These are phyloP conservation scores for Piezodorus guildinii DNA, from an alignment of 1,140 invertebrate species.

Conservation along the genomic window DNA sequence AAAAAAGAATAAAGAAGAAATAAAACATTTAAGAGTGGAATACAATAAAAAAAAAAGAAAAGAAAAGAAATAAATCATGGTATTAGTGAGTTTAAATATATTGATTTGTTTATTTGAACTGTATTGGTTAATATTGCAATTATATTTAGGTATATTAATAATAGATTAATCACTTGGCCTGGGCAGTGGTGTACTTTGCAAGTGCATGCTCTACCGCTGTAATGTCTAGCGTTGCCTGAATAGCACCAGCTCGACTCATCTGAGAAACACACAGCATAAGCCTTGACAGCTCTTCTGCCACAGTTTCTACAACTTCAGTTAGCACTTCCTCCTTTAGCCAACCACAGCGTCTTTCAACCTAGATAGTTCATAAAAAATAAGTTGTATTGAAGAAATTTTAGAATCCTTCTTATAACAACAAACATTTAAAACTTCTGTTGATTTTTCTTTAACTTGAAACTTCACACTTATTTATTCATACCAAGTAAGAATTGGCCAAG, in stretches of 20 bases:
- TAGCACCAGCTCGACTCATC: slow-evolving; percentile 51
- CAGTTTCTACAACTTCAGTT: slow-evolving; percentile 75
- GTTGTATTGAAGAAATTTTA: too few species aligned
- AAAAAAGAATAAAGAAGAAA: not conserved
- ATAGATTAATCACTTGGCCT: slow-evolving; percentile 38
- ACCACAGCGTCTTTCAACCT: slow-evolving; percentile 35
- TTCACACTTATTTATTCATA: too few species aligned
- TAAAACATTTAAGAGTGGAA: too few species aligned
- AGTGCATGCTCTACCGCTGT: slow-evolving; percentile 43
- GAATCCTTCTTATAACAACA: too few species aligned
- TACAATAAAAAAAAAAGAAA: too few species aligned
- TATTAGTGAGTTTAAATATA: too few species aligned
- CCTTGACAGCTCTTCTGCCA: slow-evolving; percentile 79
- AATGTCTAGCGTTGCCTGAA: slow-evolving; percentile 56
- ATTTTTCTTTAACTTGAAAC: too few species aligned
- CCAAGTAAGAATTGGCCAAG: too few species aligned
- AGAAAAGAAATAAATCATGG: too few species aligned
- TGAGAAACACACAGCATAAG: slow-evolving; percentile 67
- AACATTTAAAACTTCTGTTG: too few species aligned
- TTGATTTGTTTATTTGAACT: too few species aligned
- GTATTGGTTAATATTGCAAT: not conserved
- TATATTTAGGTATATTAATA: not conserved
- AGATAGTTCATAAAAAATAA: not conserved
- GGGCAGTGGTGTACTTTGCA: slow-evolving; percentile 38
- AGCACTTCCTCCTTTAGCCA: slow-evolving; percentile 61